phyloP scores from a whole-genome alignment of 2,888 invertebrate species.

The Ochropleura leucogaster region DNA sequence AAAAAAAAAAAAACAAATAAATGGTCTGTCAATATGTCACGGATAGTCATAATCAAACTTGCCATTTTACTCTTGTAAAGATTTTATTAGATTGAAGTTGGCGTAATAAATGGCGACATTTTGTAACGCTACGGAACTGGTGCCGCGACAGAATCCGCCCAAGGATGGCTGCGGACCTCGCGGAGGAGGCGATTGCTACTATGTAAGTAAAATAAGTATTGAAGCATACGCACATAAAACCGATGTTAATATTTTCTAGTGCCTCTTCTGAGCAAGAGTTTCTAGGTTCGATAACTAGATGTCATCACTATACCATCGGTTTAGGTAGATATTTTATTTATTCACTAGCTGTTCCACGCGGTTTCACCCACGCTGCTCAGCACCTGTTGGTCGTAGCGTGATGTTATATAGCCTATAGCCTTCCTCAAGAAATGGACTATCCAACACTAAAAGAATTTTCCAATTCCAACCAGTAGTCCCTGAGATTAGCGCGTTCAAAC shows the following conservation, averaged over 20 bases:
- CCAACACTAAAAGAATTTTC: no score
- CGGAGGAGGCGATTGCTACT: conserved; percentile 82
- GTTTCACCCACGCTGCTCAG: no score
- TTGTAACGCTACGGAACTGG: conserved; percentile 37
- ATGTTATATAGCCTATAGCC: no score
- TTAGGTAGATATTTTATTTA: no score
- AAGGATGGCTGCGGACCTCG: conserved; percentile 84
- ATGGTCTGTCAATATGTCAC: not conserved
- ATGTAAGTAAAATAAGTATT: conserved; percentile 65
- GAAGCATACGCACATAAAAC: not conserved
- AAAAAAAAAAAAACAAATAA: conserved; percentile 12
- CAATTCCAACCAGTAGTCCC: no score
- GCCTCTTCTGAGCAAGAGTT: not conserved
- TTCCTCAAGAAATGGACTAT: no score
- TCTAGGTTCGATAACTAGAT: not conserved
- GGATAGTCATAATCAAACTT: not conserved
- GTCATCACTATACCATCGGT: no score
- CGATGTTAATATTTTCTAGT: not conserved
- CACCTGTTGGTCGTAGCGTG: no score
- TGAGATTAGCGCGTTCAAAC: no score
- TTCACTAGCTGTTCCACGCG: no score
- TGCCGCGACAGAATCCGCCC: conserved; percentile 73
- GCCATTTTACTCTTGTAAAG: conserved; percentile 17
- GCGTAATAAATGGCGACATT: not conserved
- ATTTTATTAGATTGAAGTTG: conserved; percentile 9